These are phyloP conservation scores for Alloscopus bannaensis DNA, from an alignment of 2,888 invertebrate genomes.

Conservation along the genomic window DNA sequence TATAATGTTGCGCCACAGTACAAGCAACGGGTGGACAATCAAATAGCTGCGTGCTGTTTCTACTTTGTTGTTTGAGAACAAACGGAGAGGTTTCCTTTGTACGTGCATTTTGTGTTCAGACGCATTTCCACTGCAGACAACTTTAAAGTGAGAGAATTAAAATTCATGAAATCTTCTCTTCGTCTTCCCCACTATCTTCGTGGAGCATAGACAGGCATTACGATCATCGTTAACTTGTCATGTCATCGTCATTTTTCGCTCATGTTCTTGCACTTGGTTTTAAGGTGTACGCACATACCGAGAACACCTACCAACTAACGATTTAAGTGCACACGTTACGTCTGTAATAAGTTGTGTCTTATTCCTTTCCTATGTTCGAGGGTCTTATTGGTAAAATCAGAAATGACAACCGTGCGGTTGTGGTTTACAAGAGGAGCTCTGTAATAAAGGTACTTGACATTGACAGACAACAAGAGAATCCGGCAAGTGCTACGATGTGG, in stretches of 20 bases:
- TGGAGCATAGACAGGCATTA: not conserved
- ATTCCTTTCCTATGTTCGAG: constrained; percentile 1
- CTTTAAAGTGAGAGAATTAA: too few relatives aligned
- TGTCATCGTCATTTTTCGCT: constrained; percentile 20
- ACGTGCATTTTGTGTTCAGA: not conserved
- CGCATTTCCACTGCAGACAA: not conserved
- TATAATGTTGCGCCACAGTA: not conserved
- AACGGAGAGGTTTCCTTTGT: not conserved
- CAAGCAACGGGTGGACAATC: not conserved
- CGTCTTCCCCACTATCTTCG: not conserved
- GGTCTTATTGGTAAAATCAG: constrained; percentile 7
- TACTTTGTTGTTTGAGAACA: not conserved
- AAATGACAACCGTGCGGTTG: constrained; percentile 50
- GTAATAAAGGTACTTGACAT: constrained; percentile 15
- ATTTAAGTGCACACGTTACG: too few relatives aligned
- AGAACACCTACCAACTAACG: too few relatives aligned
- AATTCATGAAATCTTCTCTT: too few relatives aligned
- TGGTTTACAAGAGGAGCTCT: constrained; percentile 19
- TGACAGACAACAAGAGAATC: not conserved
- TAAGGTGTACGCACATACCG: too few relatives aligned
- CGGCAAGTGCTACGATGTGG: too few relatives aligned
- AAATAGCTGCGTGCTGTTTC: not conserved
- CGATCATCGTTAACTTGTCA: constrained; percentile 37
- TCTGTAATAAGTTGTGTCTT: constrained; percentile 17
- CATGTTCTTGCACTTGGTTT: not conserved